Base-by-base conservation (phyloP, 2,888 invertebrate genomes). In the Cryptocephalus moraei region DNA sequence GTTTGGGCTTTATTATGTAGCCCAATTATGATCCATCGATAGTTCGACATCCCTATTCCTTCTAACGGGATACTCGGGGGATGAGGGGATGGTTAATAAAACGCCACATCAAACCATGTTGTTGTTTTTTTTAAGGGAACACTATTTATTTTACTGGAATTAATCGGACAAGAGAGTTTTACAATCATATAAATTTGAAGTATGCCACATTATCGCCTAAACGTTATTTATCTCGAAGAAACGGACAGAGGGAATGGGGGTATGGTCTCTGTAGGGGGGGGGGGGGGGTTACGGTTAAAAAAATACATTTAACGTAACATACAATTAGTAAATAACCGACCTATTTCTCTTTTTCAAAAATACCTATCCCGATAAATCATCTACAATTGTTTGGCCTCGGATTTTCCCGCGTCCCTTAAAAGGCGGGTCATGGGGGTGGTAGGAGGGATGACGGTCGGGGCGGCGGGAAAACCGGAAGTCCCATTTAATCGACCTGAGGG, bases 81-180 rank as follows among this genome's bases (percentile, higher is more conserved):
- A n/a, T n/a, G n/a, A n/a, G n/a, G n/a, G n/a, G n/a, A n/a, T n/a
- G n/a, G n/a, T n/a, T n/a, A 22, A 22, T 22, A 6, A 22, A 22
- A 22, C 22, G 22, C 22, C 22, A 22, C 22, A 22, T 22, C 22
- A 22, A 2, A 22, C 6, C 22, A n/a, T n/a, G n/a, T n/a, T n/a
- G n/a, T n/a, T n/a, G n/a, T n/a, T 22, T 22, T 22, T 6, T 22
- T 22, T 22, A 69, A 71, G 71, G 71, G 71, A 71, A 71, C 71
- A 71, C 71, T 71, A 70, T 71, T 70, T 71, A 70, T 71, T 70
- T 66, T 59, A 68, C 66, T 68, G 70, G 70, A 69, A 64, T 22
- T 66, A 66, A 64, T 63, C 62, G 64, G 63, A 66, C 63, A 59
- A 62, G 57, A 60, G 57, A 59, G 57, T 55, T 63, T 65, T 60